A percentile compares a stretch with the other conserved stretches of the same genome.
These are phyloP conservation scores for Mechanitis messenoides DNA, from an alignment of 2,888 invertebrate genomes.

Conservation along the genomic window DNA sequence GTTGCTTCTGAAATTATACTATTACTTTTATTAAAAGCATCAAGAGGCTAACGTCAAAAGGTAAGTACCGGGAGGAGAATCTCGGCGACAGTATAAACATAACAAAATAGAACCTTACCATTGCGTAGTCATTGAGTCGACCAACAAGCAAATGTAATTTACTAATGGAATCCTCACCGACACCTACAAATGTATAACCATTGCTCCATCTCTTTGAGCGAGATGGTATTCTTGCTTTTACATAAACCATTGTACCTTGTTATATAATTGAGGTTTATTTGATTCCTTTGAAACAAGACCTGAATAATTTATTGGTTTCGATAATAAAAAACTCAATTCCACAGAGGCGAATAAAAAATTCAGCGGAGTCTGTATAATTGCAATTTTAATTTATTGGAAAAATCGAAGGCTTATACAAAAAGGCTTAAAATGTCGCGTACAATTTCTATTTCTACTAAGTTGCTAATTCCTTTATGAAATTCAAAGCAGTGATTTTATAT, in stretches of 20 bases:
- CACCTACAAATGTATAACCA: slow-evolving; percentile 3
- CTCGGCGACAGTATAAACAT: not conserved
- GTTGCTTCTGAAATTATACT: no score
- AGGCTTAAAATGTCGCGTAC: not conserved
- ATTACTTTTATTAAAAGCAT: not conserved
- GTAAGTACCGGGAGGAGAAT: not conserved
- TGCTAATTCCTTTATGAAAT: no score
- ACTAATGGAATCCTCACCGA: slow-evolving; percentile 28
- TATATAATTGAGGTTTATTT: slow-evolving; percentile 3
- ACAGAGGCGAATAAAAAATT: not conserved
- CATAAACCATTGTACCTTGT: not conserved
- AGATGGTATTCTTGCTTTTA: not conserved
- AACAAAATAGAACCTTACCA: slow-evolving; percentile 10
- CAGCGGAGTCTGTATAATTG: slow-evolving; percentile 1
- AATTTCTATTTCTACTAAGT: no score
- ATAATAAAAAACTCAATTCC: slow-evolving; percentile 2
- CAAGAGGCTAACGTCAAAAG: not conserved
- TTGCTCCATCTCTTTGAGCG: not conserved
- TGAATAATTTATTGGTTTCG: slow-evolving; percentile 3
- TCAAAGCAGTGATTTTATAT: no score
- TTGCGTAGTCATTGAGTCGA: slow-evolving; percentile 9
- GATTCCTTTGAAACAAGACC: slow-evolving; percentile 1
- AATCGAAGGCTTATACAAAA: not conserved
- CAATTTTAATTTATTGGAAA: slow-evolving; percentile 2
- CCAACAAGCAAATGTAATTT: slow-evolving; percentile 25